phyloP scores from a whole-genome alignment of 2,113 vertebrate species.

The Naja naja region DNA sequence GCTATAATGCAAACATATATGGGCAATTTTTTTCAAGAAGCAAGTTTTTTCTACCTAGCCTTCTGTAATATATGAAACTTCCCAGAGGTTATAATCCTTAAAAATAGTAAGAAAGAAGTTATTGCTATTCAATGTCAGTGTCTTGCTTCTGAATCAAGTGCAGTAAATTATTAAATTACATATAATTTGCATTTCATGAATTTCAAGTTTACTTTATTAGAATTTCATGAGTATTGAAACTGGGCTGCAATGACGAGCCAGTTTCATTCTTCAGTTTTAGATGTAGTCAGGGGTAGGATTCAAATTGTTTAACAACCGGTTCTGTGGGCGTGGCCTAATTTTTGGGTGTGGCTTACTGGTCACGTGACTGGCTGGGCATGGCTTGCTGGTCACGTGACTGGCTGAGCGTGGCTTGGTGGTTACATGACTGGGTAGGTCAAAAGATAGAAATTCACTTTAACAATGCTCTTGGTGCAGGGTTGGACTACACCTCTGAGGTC shows the following conservation, averaged over 20 bases:
- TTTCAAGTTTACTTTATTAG: background rate
- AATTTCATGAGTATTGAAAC: background rate
- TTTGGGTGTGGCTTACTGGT: too few relatives aligned
- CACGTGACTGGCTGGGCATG: too few relatives aligned
- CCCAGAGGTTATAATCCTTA: background rate
- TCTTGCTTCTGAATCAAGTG: background rate
- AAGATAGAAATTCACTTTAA: too few relatives aligned
- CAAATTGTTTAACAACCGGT: too few relatives aligned
- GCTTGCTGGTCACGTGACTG: too few relatives aligned
- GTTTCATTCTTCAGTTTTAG: background rate
- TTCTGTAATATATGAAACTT: background rate
- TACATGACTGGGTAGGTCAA: too few relatives aligned
- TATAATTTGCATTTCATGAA: background rate
- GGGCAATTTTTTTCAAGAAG: background rate
- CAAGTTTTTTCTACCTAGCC: background rate
- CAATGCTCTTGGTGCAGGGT: too few relatives aligned
- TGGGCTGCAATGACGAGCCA: background rate
- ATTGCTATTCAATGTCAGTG: background rate
- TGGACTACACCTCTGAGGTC: too few relatives aligned
- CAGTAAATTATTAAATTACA: background rate
- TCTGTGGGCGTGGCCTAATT: too few relatives aligned
- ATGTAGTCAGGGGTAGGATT: too few relatives aligned
- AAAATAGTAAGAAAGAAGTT: background rate
- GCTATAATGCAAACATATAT: background rate
- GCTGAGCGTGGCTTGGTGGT: too few relatives aligned